Conservation (phyloP, 2,113 vertebrate species). For the Microcebus jonahi region DNA sequence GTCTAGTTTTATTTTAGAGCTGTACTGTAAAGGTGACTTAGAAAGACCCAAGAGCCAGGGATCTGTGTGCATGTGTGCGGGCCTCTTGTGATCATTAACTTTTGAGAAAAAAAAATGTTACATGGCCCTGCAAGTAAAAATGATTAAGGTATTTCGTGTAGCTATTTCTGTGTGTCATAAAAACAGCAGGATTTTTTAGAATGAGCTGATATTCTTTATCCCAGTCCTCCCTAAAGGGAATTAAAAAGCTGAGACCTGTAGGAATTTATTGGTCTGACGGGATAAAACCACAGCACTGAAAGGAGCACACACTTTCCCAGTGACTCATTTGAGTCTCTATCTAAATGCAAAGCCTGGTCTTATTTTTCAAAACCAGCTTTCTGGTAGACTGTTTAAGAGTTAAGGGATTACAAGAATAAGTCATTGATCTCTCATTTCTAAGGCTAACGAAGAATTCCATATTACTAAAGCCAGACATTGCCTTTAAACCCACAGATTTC, state of each 20-base stretch:
- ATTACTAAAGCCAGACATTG: conserved; percentile 63
- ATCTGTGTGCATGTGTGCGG: conserved; percentile 51
- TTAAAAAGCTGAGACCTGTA: conserved; percentile 76
- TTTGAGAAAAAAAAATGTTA: conserved; percentile 46
- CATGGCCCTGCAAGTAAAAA: conserved; percentile 66
- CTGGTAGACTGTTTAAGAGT: conserved; percentile 64
- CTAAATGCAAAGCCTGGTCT: conserved; percentile 67
- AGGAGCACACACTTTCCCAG: conserved; percentile 55
- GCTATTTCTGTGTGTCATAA: conserved; percentile 76
- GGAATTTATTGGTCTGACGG: conserved; percentile 75
- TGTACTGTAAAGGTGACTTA: conserved; percentile 49
- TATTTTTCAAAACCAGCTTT: conserved; percentile 62
- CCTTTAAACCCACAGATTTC: conserved; percentile 45
- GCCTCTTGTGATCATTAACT: conserved; percentile 73
- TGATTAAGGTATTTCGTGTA: conserved; percentile 74
- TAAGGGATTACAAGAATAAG: conserved; percentile 72
- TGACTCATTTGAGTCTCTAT: conserved; percentile 67
- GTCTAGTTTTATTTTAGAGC: conserved; percentile 33
- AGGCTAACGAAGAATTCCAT: conserved; percentile 71
- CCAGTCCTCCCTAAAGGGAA: conserved; percentile 68
- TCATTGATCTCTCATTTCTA: conserved; percentile 66
- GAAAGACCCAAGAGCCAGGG: conserved; percentile 47
- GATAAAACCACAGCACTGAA: conserved; percentile 47
- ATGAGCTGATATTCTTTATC: conserved; percentile 72
- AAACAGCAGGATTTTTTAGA: conserved; percentile 78